phyloP scores from a whole-genome alignment of 2,888 invertebrate genomes.

The Balanococcus diminutus region DNA sequence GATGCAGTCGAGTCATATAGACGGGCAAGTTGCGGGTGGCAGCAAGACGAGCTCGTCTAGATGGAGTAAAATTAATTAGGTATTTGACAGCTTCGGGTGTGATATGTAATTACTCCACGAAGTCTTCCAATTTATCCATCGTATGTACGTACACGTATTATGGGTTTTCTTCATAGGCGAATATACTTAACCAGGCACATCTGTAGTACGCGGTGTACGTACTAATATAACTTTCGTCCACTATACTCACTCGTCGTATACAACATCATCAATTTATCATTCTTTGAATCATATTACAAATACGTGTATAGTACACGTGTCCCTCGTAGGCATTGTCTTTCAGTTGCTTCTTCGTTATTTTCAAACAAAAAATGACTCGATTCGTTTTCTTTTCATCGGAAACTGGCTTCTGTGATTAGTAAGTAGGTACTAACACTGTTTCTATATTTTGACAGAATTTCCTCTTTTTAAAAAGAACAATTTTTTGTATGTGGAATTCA shows the following conservation, averaged over 20 bases:
- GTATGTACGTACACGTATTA: neutral
- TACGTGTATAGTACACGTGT: neutral
- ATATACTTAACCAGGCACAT: neutral
- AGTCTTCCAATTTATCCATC: neutral
- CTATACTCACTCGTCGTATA: neutral
- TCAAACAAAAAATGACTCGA: no score
- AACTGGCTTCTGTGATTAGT: no score
- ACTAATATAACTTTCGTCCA: neutral
- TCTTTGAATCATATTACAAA: neutral
- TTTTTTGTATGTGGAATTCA: no score
- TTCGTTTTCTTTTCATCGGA: no score
- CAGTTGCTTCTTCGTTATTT: no score
- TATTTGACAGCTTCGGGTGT: constrained; percentile 15
- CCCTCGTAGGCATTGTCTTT: neutral
- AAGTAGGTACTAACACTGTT: no score
- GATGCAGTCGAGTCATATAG: no score
- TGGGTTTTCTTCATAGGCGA: neutral
- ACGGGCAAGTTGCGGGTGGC: neutral
- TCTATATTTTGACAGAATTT: no score
- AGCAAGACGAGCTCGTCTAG: neutral
- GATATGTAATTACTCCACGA: neutral
- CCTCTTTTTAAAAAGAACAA: no score
- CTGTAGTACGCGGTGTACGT: neutral
- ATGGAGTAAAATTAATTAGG: constrained; percentile 15
- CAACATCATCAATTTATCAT: neutral